Percentiles rank a stretch among this genome's conserved stretches.
Evolutionary conservation across 2,113 vertebrate genomes (phyloP).

Genomic region (Speoplatyrhinus poulsoni): DNA sequence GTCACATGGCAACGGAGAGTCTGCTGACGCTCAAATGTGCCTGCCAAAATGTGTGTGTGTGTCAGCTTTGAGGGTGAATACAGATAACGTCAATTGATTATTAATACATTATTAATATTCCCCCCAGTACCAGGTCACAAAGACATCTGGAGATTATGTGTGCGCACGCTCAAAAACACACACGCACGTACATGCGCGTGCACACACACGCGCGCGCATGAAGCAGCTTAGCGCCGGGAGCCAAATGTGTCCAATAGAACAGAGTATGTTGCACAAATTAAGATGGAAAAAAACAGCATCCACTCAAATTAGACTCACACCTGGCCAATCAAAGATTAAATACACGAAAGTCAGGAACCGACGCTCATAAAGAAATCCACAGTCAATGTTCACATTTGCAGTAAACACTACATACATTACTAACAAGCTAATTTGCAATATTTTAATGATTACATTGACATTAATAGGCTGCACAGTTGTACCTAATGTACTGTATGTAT

Average conservation of each 20-base stretch:
- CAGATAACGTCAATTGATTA: constrained; percentile 74
- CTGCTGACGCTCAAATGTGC: constrained; percentile 25
- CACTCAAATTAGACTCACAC: constrained; percentile 52
- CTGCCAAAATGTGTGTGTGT: constrained; percentile 47
- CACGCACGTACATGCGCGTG: constrained; percentile 45
- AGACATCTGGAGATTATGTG: constrained; percentile 54
- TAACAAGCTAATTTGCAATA: too few species aligned
- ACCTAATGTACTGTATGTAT: too few species aligned
- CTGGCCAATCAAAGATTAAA: constrained; percentile 45
- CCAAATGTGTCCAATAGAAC: constrained; percentile 63
- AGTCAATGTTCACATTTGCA: constrained; percentile 12
- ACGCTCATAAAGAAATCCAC: constrained; percentile 25
- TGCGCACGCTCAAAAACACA: constrained; percentile 19
- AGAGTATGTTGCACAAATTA: constrained; percentile 53
- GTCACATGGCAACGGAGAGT: constrained; percentile 32
- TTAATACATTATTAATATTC: constrained; percentile 74
- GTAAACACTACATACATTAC: too few species aligned
- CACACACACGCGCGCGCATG: constrained; percentile 42
- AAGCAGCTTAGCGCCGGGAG: constrained; percentile 51
- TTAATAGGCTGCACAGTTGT: too few species aligned
- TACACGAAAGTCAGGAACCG: constrained; percentile 15
- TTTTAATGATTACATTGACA: too few species aligned
- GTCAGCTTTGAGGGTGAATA: constrained; percentile 52
- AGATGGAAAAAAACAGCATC: constrained; percentile 39
- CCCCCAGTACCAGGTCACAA: constrained; percentile 53